A percentile compares a stretch with the other conserved stretches of the same genome.
Evolutionary conservation across 2,888 invertebrate species (phyloP).

Genomic region (Griposia aprilina): DNA sequence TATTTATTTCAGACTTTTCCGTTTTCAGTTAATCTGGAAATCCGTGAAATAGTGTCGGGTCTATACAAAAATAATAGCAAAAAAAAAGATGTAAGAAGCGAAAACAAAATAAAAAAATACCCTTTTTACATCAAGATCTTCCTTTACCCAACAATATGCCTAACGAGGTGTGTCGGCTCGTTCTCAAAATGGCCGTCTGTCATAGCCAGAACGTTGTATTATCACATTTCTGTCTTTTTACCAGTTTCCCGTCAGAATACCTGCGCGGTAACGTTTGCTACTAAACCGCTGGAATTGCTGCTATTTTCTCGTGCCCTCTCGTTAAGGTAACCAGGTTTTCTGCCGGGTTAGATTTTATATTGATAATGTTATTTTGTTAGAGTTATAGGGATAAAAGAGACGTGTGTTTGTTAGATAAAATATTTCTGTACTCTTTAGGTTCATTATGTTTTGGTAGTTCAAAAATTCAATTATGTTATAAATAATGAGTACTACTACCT

Average conservation of each 20-base stretch:
- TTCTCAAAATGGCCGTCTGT: slow-evolving; percentile 44
- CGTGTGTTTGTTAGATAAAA: slow-evolving; percentile 37
- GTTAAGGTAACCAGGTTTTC: slow-evolving; percentile 59
- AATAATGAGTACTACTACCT: background rate
- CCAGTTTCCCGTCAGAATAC: slow-evolving; percentile 47
- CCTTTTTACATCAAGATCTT: slow-evolving; percentile 12
- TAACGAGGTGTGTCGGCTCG: slow-evolving; percentile 42
- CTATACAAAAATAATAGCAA: too few relatives aligned
- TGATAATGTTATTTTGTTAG: slow-evolving; percentile 34
- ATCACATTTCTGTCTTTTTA: slow-evolving; percentile 57
- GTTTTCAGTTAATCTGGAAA: background rate
- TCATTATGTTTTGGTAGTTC: background rate
- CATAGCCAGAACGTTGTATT: slow-evolving; percentile 51
- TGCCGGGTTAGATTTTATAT: slow-evolving; percentile 30
- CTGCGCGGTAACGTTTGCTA: slow-evolving; percentile 62
- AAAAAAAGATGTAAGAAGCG: background rate
- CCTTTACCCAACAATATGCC: slow-evolving; percentile 37
- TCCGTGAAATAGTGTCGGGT: background rate
- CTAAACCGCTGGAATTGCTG: slow-evolving; percentile 71
- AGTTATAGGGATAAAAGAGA: background rate
- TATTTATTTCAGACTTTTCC: background rate
- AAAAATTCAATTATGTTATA: background rate
- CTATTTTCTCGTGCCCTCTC: slow-evolving; percentile 68
- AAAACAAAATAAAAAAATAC: slow-evolving; percentile 23
- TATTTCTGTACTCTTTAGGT: background rate